Evolutionary conservation across 2,888 invertebrate genomes (phyloP).

Genomic region (Cephus spinipes): DNA sequence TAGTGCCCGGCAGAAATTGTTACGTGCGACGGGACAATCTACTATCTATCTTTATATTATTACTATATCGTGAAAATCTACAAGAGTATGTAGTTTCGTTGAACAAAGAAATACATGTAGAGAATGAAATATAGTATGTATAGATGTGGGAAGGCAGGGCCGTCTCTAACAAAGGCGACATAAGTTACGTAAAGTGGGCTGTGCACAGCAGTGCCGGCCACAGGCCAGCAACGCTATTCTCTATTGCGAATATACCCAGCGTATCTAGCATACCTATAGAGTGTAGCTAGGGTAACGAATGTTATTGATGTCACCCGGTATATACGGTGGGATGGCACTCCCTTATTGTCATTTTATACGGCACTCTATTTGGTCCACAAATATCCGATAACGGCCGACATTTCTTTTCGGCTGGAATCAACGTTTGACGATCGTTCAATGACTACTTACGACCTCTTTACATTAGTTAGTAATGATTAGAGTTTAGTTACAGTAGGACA

Average conservation of each 20-base stretch:
- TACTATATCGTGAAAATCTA: background rate
- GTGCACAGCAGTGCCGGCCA: slow-evolving; percentile 32
- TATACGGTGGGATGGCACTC: slow-evolving; percentile 42
- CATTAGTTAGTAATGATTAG: background rate
- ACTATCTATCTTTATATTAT: background rate
- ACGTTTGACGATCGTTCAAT: background rate
- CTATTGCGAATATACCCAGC: slow-evolving; percentile 26
- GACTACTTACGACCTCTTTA: background rate
- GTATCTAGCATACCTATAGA: background rate
- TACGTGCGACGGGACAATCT: background rate
- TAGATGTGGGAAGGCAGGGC: slow-evolving; percentile 25
- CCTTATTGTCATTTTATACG: slow-evolving; percentile 62
- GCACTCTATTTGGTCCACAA: slow-evolving; percentile 51
- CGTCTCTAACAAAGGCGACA: slow-evolving; percentile 54
- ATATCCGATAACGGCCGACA: slow-evolving; percentile 52
- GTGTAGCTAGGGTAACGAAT: slow-evolving; percentile 53
- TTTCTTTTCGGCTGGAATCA: slow-evolving; percentile 15
- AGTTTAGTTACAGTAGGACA: background rate
- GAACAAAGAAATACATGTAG: slow-evolving; percentile 1
- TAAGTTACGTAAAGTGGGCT: slow-evolving; percentile 57
- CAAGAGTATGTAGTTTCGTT: background rate
- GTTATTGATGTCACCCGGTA: slow-evolving; percentile 55
- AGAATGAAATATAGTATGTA: background rate
- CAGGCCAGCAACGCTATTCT: slow-evolving; percentile 36
- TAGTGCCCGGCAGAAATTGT: background rate